Evolutionary conservation across 2,113 vertebrate genomes (phyloP).

Genomic region (Tonatia bakeri): DNA sequence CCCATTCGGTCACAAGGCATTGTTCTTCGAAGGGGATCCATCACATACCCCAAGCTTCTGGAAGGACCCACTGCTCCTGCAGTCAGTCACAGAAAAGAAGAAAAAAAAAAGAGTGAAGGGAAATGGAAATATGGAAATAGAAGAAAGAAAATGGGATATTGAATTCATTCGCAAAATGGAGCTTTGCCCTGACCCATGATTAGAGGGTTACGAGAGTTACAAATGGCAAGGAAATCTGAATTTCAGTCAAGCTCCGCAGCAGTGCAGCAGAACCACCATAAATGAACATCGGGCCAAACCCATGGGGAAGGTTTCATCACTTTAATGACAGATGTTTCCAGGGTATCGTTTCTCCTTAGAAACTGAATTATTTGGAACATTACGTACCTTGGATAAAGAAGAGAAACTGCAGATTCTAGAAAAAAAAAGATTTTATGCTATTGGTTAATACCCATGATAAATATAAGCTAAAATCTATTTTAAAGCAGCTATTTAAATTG

Average conservation of each 20-base stretch:
- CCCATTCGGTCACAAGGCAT: conserved; percentile 88
- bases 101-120: not conserved
- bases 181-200: conserved; percentile 24
- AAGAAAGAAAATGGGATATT: conserved; percentile 47
- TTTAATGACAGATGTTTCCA: not conserved
- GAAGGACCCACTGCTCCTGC: conserved; percentile 52
- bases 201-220: conserved; percentile 46
- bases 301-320: not conserved
- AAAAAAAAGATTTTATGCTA: not conserved
- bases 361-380: not conserved
- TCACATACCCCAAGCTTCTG: conserved; percentile 90
- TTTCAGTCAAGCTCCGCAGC: conserved; percentile 50
- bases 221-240: conserved; percentile 23
- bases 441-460: not conserved
- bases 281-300: not conserved
- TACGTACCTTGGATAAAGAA: not conserved
- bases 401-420: not conserved
- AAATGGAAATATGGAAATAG: not conserved
- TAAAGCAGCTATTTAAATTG: not conserved
- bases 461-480: not conserved
- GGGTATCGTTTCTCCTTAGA: not conserved
- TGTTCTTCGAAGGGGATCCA: conserved; percentile 81
- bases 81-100: not conserved
- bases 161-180: conserved; percentile 61
- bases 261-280: not conserved